Percentiles rank a stretch among this genome's conserved stretches.
Conservation (phyloP, 2,797 vertebrate species). For the Buphagus erythrorhynchus region DNA sequence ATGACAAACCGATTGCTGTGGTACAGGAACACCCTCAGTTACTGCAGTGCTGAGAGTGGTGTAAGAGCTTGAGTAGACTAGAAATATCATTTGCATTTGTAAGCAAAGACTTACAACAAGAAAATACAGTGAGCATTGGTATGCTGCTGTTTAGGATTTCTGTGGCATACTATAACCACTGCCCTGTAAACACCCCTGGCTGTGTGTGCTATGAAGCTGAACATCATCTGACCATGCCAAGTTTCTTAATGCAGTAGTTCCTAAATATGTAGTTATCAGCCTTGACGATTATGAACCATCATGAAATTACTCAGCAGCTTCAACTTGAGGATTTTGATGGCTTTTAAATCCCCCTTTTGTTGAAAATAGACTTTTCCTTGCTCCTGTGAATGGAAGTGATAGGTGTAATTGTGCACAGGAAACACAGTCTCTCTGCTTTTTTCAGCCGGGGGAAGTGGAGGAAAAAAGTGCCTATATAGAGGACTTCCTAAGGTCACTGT, state of each 20-base stretch:
- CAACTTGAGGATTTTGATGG: neutral
- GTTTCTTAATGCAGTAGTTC: neutral
- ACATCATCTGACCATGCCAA: neutral
- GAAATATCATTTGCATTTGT: neutral
- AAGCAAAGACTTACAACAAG: neutral
- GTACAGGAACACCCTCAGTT: neutral
- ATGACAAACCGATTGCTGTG: neutral
- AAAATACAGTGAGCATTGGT: neutral
- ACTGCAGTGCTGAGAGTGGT: neutral
- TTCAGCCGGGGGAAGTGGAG: neutral
- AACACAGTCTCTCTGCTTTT: neutral
- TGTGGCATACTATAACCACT: neutral
- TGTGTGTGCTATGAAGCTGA: neutral
- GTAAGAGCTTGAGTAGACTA: neutral
- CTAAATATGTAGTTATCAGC: slow-evolving; percentile 12
- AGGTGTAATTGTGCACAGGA: neutral
- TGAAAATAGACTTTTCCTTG: neutral
- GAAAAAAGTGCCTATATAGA: neutral
- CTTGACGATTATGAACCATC: neutral
- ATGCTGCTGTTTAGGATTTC: neutral
- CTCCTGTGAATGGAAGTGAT: neutral
- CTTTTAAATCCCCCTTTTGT: neutral
- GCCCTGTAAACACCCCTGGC: neutral
- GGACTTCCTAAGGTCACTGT: neutral
- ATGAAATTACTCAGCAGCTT: neutral